Conservation (phyloP, 2,888 invertebrate species). For the Craniophora ligustri region DNA sequence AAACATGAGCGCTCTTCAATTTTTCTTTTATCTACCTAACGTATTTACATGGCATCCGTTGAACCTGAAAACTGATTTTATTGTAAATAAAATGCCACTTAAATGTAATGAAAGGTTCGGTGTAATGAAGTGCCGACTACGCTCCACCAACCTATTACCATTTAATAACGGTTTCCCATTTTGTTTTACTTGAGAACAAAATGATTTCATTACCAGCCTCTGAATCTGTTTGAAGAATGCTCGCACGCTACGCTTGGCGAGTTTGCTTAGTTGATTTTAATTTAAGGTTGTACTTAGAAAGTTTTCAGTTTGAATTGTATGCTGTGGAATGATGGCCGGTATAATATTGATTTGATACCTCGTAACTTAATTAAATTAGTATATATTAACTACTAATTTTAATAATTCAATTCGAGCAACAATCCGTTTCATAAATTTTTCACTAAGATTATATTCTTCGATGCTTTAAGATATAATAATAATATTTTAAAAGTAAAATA, state of each 20-base stretch:
- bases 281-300: conserved; percentile 34
- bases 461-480: too few species aligned
- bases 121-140: conserved; percentile 55
- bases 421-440: too few species aligned
- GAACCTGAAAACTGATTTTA: conserved; percentile 50
- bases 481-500: too few species aligned
- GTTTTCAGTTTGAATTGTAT: conserved; percentile 27
- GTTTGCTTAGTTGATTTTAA: conserved; percentile 55
- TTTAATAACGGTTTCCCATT: conserved; percentile 63
- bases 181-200: conserved; percentile 67
- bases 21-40: conserved; percentile 25
- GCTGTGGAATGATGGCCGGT: conserved; percentile 23
- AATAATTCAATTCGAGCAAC: too few species aligned
- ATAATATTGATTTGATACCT: conserved; percentile 1
- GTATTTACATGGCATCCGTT: conserved; percentile 49
- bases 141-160: conserved; percentile 54
- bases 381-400: too few species aligned
- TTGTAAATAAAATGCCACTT: conserved; percentile 52
- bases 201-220: conserved; percentile 63
- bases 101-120: conserved; percentile 55
- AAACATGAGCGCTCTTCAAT: conserved; percentile 28
- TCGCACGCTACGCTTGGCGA: conserved; percentile 53
- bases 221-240: conserved; percentile 63
- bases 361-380: neutral
- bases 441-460: too few species aligned